Conservation (phyloP, 2,797 vertebrate genomes). For the Chelidonichthys spinosus region DNA sequence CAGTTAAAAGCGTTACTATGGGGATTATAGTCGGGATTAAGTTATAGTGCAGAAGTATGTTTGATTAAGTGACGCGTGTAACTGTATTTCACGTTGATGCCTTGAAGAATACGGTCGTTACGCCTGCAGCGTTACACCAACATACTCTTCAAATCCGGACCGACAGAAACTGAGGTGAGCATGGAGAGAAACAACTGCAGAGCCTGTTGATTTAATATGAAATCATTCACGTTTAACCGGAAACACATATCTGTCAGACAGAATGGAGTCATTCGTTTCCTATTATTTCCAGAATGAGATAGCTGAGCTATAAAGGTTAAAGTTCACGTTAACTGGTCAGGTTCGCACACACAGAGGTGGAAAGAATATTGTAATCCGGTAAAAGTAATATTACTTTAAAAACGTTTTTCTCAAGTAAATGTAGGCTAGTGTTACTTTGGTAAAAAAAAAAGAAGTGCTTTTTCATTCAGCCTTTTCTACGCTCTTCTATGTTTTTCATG, state of each 20-base stretch:
- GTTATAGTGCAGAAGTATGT: background rate
- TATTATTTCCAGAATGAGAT: background rate
- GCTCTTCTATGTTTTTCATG: conserved; percentile 3
- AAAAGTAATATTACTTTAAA: no score
- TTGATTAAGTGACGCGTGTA: background rate
- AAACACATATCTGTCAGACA: background rate
- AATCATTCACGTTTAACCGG: background rate
- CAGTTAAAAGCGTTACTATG: background rate
- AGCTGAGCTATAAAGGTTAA: background rate
- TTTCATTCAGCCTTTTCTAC: background rate
- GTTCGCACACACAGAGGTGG: no score
- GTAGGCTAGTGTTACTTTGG: no score
- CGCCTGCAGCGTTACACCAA: no score
- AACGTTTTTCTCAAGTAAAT: no score
- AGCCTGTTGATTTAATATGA: background rate
- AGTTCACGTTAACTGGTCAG: background rate
- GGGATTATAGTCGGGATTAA: background rate
- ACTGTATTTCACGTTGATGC: background rate
- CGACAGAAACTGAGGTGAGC: conserved; percentile 23
- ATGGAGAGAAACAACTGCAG: no score
- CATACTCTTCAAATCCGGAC: background rate
- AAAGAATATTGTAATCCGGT: no score
- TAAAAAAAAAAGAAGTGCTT: background rate
- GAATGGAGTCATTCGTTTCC: background rate
- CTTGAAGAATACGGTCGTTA: background rate